Percentiles rank a stretch among this genome's conserved stretches.
phyloP scores from a whole-genome alignment of 2,888 invertebrate genomes.

The Pardosa pseudoannulata region DNA sequence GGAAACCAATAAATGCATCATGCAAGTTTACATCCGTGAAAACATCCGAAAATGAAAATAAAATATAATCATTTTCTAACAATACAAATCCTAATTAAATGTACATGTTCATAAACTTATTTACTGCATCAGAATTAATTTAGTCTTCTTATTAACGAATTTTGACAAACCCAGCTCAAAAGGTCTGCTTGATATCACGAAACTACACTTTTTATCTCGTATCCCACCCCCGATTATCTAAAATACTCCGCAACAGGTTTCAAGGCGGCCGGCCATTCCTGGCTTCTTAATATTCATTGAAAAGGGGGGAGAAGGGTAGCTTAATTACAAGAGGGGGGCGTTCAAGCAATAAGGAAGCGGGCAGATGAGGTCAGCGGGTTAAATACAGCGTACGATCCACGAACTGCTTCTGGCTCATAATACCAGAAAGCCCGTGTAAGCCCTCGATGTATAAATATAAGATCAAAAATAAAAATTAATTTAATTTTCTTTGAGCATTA shows the following conservation, averaged over 20 bases:
- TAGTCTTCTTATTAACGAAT: too few species aligned
- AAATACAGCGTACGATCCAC: constrained; percentile 31
- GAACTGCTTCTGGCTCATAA: constrained; percentile 30
- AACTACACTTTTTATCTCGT: constrained; percentile 16
- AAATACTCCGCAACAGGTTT: constrained; percentile 21
- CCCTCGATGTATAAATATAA: not conserved
- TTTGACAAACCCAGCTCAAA: too few species aligned
- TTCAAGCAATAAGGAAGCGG: constrained; percentile 60
- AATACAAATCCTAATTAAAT: too few species aligned
- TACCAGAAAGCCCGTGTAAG: constrained; percentile 15
- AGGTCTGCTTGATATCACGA: not conserved
- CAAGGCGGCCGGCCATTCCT: not conserved
- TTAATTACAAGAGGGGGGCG: constrained; percentile 43
- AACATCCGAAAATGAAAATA: too few species aligned
- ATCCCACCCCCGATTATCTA: constrained; percentile 26
- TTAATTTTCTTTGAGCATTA: constrained; percentile 60
- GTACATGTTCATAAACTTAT: too few species aligned
- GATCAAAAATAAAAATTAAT: constrained; percentile 47
- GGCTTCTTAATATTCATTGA: constrained; percentile 66
- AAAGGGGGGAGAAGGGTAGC: constrained; percentile 24
- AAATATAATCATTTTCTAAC: too few species aligned
- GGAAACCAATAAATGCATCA: too few species aligned
- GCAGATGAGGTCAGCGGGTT: constrained; percentile 40
- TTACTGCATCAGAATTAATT: too few species aligned
- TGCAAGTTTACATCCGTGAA: too few species aligned